These are phyloP conservation scores for Campylomormyrus numenius DNA, from an alignment of 2,113 vertebrate species.

Conservation along the genomic window DNA sequence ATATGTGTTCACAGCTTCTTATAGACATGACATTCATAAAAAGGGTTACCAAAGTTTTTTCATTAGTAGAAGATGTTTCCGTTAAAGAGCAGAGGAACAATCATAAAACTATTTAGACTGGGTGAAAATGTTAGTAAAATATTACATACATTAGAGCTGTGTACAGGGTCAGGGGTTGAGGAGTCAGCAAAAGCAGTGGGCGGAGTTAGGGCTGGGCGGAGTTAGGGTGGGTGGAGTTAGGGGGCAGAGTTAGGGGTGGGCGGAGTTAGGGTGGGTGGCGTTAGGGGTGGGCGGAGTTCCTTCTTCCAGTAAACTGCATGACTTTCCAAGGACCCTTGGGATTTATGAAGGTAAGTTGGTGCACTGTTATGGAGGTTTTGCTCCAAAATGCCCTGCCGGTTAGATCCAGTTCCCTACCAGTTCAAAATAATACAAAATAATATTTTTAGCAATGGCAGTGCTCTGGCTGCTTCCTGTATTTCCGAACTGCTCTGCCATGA, in stretches of 20 bases:
- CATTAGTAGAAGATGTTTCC: neutral
- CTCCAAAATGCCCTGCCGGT: neutral
- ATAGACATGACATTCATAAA: neutral
- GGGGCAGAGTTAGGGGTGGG: no score
- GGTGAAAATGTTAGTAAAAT: neutral
- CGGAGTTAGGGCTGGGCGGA: neutral
- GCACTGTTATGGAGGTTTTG: neutral
- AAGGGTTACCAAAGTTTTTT: neutral
- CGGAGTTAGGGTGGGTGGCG: no score
- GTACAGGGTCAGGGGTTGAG: neutral
- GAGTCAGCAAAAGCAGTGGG: neutral
- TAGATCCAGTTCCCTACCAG: constrained; percentile 23
- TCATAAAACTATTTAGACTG: neutral
- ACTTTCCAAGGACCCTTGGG: neutral
- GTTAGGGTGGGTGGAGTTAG: neutral
- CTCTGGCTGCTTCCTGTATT: constrained; percentile 33
- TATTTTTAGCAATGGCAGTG: constrained; percentile 50
- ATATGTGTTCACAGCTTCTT: neutral
- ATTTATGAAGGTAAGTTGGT: neutral
- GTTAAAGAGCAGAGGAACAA: neutral
- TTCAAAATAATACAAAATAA: constrained; percentile 46
- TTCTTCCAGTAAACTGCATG: neutral
- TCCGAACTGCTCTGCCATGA: constrained; percentile 38
- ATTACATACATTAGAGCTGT: neutral
- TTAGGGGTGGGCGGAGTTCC: neutral